Evolutionary conservation across 2,888 invertebrate genomes (phyloP).

Genomic region (Anarsia innoxiella): DNA sequence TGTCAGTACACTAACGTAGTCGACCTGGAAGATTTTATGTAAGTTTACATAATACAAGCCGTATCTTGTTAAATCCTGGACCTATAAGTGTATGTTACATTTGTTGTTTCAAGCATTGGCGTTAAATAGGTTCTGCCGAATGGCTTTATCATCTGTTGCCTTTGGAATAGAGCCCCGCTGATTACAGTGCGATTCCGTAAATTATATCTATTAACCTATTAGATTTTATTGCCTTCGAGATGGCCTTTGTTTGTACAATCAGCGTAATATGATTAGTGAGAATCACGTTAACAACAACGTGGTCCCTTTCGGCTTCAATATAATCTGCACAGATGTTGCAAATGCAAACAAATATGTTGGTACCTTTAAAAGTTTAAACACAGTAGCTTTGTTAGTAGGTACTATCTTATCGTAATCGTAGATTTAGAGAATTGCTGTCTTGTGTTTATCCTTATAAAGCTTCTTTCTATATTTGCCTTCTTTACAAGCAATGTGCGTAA

Average conservation of each 20-base stretch:
- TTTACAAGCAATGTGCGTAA: not conserved
- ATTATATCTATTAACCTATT: not conserved
- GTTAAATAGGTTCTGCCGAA: not conserved
- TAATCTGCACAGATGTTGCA: too few species aligned
- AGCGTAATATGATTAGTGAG: not conserved
- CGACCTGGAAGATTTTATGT: slow-evolving; percentile 86
- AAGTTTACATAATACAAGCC: slow-evolving; percentile 50
- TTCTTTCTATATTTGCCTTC: not conserved
- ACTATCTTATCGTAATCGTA: slow-evolving; percentile 4
- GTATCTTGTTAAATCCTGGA: not conserved
- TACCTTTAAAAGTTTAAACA: too few species aligned
- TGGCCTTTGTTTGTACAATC: too few species aligned
- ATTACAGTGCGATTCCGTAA: too few species aligned
- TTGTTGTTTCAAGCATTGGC: not conserved
- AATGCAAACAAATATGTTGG: too few species aligned
- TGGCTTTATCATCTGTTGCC: too few species aligned
- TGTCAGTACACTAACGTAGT: slow-evolving; percentile 80
- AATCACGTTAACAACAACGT: not conserved
- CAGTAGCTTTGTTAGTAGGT: slow-evolving; percentile 1
- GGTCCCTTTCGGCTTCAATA: too few species aligned
- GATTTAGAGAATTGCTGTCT: not conserved
- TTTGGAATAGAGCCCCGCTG: too few species aligned
- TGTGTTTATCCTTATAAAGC: slow-evolving; percentile 1
- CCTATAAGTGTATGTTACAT: not conserved
- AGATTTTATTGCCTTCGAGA: not conserved